A percentile compares a stretch with the other conserved stretches of the same genome.
These are phyloP conservation scores for Oligia fasciuncula DNA, from an alignment of 2,888 invertebrate species.

Conservation along the genomic window DNA sequence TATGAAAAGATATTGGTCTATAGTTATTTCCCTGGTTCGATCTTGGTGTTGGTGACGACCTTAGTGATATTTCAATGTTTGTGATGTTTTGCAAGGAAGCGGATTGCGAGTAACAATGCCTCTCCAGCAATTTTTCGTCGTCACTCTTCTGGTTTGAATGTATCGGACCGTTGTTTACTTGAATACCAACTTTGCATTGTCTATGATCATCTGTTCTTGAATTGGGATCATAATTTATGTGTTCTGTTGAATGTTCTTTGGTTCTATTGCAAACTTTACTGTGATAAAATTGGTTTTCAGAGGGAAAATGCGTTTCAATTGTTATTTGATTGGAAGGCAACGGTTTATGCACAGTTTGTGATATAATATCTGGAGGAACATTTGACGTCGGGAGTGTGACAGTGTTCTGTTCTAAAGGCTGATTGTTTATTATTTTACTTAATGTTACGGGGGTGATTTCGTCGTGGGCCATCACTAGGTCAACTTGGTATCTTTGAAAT, in stretches of 20 bases:
- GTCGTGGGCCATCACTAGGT: conserved; percentile 91
- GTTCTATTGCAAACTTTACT: conserved; percentile 69
- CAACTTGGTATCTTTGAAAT: conserved; percentile 89
- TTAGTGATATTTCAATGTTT: conserved; percentile 87
- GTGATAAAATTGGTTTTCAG: conserved; percentile 78
- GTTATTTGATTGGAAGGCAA: conserved; percentile 83
- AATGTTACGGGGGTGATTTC: conserved; percentile 90
- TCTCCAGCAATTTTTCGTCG: conserved; percentile 87
- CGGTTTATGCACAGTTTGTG: conserved; percentile 86
- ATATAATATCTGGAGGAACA: conserved; percentile 87
- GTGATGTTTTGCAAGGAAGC: conserved; percentile 87
- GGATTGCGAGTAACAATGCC: conserved; percentile 81
- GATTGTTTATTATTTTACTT: conserved; percentile 84
- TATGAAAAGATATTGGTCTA: conserved; percentile 87
- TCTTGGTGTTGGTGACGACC: conserved; percentile 80
- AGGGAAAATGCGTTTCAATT: conserved; percentile 87
- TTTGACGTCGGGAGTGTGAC: conserved; percentile 71
- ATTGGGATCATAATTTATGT: conserved; percentile 65
- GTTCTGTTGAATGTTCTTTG: conserved; percentile 70
- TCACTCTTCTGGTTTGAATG: conserved; percentile 87
- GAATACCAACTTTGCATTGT: conserved; percentile 81
- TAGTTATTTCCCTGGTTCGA: conserved; percentile 79
- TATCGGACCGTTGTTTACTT: conserved; percentile 78
- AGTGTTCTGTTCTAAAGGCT: conserved; percentile 75
- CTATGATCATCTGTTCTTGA: conserved; percentile 72